Evolutionary conservation across 2,113 vertebrate species (phyloP), one percentile per base, ranked within the genome.

Genomic region (Prunella fulvescens): DNA sequence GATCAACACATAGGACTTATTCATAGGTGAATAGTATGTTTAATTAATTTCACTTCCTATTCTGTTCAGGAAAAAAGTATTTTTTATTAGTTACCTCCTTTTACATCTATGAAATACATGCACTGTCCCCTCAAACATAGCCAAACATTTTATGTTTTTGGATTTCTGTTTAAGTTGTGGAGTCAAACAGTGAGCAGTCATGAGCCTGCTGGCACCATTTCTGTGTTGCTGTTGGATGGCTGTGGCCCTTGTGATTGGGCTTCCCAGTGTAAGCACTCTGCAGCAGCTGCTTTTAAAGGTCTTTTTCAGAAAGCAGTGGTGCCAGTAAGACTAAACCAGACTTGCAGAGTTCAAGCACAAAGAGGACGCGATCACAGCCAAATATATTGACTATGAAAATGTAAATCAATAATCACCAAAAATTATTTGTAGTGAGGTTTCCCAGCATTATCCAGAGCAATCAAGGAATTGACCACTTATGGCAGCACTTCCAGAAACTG

Each of bases 31-130:
- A 91, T 70, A 85, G 48, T 44, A 26, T 39, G 31, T 65, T 95
- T 93, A 84, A 93, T 95, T 91, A 89, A 87, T 95, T 94, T 84
- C 2, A 81, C 33, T 92, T 93, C 76, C 71, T 86, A 93, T 92
- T 94, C 76, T 91, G 9, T 78, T 92, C 48, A 86, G 65, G 25
- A 87, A 95, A 87, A 91, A 39, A 53, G 7, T 3, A 19, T 9
- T 31, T 82, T 93, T 86, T 53, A 67, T 72, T 90, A 69, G 42
- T 67, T 65, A 54, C 45, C 53, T 90, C 23, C 54, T 91, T 85
- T 87, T 91, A 42, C 29, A 16, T 91, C 88, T 92, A 79, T 85
- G 89, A 92, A 95, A 92, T 91, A 65, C 39, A 53, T 0, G 0
- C 45, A 54, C n/a, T 86, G 51, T 82, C 50, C 71, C 26, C 42